Conservation (phyloP, 2,797 vertebrate genomes). For the Myioborus melanocephalus region DNA sequence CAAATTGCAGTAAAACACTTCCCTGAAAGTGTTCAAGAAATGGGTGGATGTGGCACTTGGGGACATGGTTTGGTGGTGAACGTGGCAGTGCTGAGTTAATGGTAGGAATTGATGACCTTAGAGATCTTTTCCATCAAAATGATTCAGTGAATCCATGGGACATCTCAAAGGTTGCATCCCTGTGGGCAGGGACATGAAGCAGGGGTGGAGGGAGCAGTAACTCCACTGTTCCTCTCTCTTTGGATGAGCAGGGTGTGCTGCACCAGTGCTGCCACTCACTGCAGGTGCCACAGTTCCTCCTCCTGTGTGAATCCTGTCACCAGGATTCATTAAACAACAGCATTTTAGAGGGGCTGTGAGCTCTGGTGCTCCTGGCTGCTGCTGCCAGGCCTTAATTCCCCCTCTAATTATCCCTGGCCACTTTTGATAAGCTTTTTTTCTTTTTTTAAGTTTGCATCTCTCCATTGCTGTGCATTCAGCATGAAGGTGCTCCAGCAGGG, state of each 20-base stretch:
- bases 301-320: not conserved
- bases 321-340: not conserved
- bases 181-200: not conserved
- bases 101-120: not conserved
- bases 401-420: not conserved
- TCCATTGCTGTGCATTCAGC: not conserved
- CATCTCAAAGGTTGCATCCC: not conserved
- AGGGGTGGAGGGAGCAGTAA: not conserved
- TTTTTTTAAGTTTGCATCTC: not conserved
- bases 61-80: not conserved
- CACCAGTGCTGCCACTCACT: not conserved
- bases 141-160: not conserved
- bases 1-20: not conserved
- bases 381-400: not conserved
- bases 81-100: accelerated
- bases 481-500: not conserved
- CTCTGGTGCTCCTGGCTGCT: not conserved
- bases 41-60: not conserved
- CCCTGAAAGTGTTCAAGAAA: not conserved
- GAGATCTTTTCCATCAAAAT: not conserved
- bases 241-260: not conserved
- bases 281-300: not conserved
- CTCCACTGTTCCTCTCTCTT: no score
- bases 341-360: not conserved
- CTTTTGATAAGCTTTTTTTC: not conserved